Evolutionary conservation across 2,113 vertebrate species (phyloP).

Genomic region (Diadophis punctatus): DNA sequence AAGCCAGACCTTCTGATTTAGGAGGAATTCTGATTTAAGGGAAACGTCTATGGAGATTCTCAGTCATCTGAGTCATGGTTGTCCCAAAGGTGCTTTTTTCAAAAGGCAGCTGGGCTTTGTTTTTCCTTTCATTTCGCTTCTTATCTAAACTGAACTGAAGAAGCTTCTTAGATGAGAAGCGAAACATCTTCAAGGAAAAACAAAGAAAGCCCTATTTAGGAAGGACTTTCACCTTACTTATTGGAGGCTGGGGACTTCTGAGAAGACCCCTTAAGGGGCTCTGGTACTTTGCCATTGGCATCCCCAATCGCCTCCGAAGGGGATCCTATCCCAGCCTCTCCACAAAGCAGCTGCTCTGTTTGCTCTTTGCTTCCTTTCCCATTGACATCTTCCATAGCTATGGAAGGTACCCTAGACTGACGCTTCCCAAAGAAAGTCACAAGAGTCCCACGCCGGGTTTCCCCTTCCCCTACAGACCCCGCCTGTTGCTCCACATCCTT

Average conservation of each 20-base stretch:
- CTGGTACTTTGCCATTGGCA: background rate
- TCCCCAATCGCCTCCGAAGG: background rate
- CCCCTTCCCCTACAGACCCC: background rate
- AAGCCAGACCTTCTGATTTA: too few species aligned
- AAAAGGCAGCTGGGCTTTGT: background rate
- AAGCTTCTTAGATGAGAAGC: background rate
- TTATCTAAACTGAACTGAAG: background rate
- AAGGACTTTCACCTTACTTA: background rate
- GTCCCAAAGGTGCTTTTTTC: background rate
- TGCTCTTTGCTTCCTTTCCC: background rate
- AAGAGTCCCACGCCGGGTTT: background rate
- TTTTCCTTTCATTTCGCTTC: background rate
- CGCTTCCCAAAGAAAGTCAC: slow-evolving; percentile 6
- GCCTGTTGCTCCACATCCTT: background rate
- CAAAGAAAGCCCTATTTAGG: background rate
- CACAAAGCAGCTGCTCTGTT: background rate
- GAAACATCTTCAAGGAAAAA: background rate
- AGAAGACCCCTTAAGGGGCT: background rate
- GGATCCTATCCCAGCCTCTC: background rate
- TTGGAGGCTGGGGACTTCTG: background rate
- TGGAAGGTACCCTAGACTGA: background rate
- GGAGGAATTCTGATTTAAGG: too few species aligned
- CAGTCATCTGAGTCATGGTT: background rate
- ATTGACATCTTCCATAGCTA: slow-evolving; percentile 9
- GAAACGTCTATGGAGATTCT: background rate